Evolutionary conservation across 2,888 invertebrate species (phyloP), one percentile per base, ranked within the genome.

Genomic region (Apomyelois bistriatella): DNA sequence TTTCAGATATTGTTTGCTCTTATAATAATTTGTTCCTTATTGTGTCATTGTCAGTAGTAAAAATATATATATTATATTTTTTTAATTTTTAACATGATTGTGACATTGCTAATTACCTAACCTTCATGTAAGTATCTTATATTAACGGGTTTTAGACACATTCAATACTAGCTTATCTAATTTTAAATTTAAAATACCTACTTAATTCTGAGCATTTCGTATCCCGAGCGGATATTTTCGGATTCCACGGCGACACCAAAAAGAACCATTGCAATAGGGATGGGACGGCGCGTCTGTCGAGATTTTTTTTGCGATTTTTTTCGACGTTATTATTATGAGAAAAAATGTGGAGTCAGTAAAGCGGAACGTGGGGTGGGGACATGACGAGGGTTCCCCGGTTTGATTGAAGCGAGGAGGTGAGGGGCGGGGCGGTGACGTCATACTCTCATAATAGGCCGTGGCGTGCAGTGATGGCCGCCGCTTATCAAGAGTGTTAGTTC

Each of bases 401-500:
- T 88, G 88, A 87, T 88, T 86, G 88, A 87, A 87, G 84, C 82
- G 76, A 74, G 82, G 86, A 80, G 84, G 85, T 68, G 85, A 80
- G 84, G 85, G 86, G 87, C 86, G 88, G 89, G 88, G 89, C 88
- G 79, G 86, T 90, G 90, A 90, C 90, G 89, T 90, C 90, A 89
- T 81, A 82, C 85, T 85, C 88, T 89, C 81, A 88, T 89, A 89
- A 90, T 89, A 89, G 88, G 87, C 85, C 84, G 80, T 79, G 83
- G 84, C 86, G 79, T 81, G 81, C 90, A 88, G 85, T 85, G 86
- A 90, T 90, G 90, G 90, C 90, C 85, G 89, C 88, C 87, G 83
- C 85, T 84, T 87, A 85, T 89, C 85, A 86, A 80, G 74, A 79
- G 76, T 78, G 80, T 77, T 80, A 78, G 79, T 68, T 80, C 66